Percentiles rank a stretch among this genome's conserved stretches.
These are phyloP conservation scores for Scyliorhinus canicula DNA, from an alignment of 2,797 vertebrate species.

Conservation along the genomic window DNA sequence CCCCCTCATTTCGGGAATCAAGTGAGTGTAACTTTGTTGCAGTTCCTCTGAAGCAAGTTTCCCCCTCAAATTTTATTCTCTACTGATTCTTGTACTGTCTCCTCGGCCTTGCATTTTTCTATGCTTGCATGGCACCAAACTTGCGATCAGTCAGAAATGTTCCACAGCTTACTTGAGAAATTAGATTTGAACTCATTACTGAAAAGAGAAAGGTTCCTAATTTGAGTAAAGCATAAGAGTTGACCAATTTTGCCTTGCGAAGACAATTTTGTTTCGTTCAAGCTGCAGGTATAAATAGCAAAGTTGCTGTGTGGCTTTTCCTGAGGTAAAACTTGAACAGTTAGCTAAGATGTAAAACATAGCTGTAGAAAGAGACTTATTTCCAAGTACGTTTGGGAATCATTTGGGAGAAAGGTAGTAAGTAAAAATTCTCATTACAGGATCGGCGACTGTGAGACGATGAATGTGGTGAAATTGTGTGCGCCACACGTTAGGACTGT, in stretches of 20 bases:
- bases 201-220: not conserved
- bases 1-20: not conserved
- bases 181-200: not conserved
- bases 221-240: not conserved
- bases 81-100: not conserved
- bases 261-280: not conserved
- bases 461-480: not conserved
- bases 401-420: not conserved
- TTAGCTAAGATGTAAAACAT: not conserved
- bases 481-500: not conserved
- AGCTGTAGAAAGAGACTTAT: not conserved
- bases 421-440: not conserved
- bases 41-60: not conserved
- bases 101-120: not conserved
- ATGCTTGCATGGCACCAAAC: not conserved
- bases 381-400: not conserved
- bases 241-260: not conserved
- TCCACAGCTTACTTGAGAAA: not conserved
- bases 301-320: not conserved
- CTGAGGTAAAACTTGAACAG: not conserved
- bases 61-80: too few species aligned
- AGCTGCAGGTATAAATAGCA: not conserved
- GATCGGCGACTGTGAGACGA: not conserved
- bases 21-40: not conserved
- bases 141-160: not conserved